A percentile compares a stretch with the other conserved stretches of the same genome.
Evolutionary conservation across 2,797 vertebrate genomes (phyloP).

Genomic region (Danio aesculapii): DNA sequence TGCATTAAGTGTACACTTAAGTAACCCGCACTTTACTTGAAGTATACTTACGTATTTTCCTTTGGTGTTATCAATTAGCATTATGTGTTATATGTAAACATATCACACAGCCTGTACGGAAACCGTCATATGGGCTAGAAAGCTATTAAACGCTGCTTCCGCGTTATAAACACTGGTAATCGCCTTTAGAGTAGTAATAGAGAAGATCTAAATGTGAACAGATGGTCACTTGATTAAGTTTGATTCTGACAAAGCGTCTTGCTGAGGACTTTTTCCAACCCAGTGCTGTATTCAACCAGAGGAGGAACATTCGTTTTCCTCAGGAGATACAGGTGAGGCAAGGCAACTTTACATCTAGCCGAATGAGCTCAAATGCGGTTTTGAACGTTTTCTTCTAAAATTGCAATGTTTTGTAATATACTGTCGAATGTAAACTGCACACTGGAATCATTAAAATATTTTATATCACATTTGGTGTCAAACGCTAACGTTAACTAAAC

Average conservation of each 20-base stretch:
- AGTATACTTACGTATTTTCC: too few species aligned
- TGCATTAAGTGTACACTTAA: too few species aligned
- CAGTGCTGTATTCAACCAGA: not conserved
- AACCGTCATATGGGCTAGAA: not conserved
- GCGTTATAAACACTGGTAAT: constrained; percentile 65
- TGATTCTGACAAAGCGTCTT: constrained; percentile 64
- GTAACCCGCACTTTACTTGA: too few species aligned
- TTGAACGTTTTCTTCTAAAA: too few species aligned
- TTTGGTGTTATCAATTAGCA: not conserved
- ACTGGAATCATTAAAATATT: too few species aligned
- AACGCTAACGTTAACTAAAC: too few species aligned
- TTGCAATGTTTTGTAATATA: too few species aligned
- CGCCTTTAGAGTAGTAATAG: constrained; percentile 78
- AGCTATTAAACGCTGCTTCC: too few species aligned
- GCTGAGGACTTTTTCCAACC: constrained; percentile 23
- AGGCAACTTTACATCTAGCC: not conserved
- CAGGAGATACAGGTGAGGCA: constrained; percentile 7
- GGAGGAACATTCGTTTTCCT: not conserved
- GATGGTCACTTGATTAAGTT: constrained; percentile 83
- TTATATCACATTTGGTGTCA: too few species aligned
- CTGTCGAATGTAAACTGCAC: too few species aligned
- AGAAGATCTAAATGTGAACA: constrained; percentile 75
- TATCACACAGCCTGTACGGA: too few species aligned
- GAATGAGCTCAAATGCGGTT: not conserved
- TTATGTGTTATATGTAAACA: not conserved